Conservation (phyloP, 2,113 vertebrate species). For the Proteles cristata region DNA sequence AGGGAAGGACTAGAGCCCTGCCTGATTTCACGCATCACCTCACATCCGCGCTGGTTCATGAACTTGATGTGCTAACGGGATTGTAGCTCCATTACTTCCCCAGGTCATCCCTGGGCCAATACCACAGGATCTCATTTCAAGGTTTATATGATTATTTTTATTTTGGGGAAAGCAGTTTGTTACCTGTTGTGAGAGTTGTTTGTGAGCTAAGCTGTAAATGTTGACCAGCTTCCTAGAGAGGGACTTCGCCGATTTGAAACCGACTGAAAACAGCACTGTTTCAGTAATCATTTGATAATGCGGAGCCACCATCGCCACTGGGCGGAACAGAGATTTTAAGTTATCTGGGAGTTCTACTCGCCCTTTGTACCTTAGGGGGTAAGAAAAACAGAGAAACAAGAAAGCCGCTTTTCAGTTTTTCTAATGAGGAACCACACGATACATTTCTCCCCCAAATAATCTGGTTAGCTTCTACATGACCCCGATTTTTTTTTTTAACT, state of each 20-base stretch:
- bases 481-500: not conserved
- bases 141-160: not conserved
- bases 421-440: not conserved
- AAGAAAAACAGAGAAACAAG: constrained; percentile 44
- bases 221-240: constrained; percentile 82
- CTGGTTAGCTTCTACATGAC: not conserved
- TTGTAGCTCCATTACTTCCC: not conserved
- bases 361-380: constrained; percentile 76
- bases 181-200: constrained; percentile 85
- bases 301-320: constrained; percentile 84
- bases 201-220: constrained; percentile 80
- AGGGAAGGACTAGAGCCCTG: not conserved
- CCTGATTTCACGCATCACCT: not conserved
- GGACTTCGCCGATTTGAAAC: constrained; percentile 82
- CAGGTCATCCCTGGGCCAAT: not conserved
- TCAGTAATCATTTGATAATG: constrained; percentile 83
- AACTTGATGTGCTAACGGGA: not conserved
- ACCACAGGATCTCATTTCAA: not conserved
- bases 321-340: constrained; percentile 83
- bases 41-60: not conserved
- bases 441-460: not conserved
- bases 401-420: not conserved
- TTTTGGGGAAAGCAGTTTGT: constrained; percentile 3
- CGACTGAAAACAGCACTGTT: constrained; percentile 82
- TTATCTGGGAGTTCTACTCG: constrained; percentile 84